These are phyloP conservation scores for Heliconius congener DNA, from an alignment of 1,140 invertebrate species.

Conservation along the genomic window DNA sequence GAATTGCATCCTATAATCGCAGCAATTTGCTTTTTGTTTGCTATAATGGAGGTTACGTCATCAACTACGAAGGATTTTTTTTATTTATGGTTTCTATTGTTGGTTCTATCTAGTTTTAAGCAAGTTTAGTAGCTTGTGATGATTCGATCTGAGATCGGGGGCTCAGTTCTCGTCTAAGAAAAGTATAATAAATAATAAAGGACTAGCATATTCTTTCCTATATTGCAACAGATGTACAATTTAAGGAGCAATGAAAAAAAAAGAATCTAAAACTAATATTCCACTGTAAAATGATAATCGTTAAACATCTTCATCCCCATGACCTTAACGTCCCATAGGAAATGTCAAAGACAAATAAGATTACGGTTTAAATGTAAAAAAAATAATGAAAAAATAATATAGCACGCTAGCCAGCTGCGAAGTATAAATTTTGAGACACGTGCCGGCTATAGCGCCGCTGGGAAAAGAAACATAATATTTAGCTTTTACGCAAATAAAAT, in stretches of 20 bases:
- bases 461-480: slow-evolving; percentile 39
- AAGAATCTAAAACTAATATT: neutral
- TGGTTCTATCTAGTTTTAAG: neutral
- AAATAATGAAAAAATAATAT: slow-evolving; percentile 52
- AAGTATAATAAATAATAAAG: too few relatives aligned
- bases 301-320: neutral
- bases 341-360: slow-evolving; percentile 40
- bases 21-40: slow-evolving; percentile 40
- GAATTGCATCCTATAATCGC: slow-evolving; percentile 39
- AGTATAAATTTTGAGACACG: slow-evolving; percentile 41
- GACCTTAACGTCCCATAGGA: slow-evolving; percentile 32
- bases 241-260: too few relatives aligned
- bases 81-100: neutral
- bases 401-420: slow-evolving; percentile 41
- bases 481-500: slow-evolving; percentile 20
- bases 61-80: neutral
- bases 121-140: too few relatives aligned
- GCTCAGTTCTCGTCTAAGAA: too few relatives aligned
- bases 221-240: too few relatives aligned
- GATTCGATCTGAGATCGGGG: too few relatives aligned
- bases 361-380: slow-evolving; percentile 40
- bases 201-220: too few relatives aligned
- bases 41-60: slow-evolving; percentile 23
- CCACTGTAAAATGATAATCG: neutral
- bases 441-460: slow-evolving; percentile 42